A percentile compares a stretch with the other conserved stretches of the same genome.
These are phyloP conservation scores for Hypolimnas misippus DNA, from an alignment of 2,888 invertebrate genomes.

Conservation along the genomic window DNA sequence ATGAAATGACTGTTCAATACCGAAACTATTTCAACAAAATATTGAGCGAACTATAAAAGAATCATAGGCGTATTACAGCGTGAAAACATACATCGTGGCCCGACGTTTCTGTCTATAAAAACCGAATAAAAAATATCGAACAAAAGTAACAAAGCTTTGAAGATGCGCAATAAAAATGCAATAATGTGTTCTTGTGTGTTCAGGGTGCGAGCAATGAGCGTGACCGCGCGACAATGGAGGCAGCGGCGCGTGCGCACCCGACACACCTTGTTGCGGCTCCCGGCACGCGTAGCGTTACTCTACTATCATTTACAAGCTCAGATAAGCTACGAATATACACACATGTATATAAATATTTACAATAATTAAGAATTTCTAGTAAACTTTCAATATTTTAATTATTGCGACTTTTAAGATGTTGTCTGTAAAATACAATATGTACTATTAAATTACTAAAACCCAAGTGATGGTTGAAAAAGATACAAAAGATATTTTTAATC, in stretches of 20 bases:
- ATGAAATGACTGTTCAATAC: conserved; percentile 24
- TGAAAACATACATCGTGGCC: conserved; percentile 78
- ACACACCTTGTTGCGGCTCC: conserved; percentile 63
- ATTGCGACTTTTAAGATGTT: background rate
- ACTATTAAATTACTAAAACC: too few relatives aligned
- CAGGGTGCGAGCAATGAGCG: conserved; percentile 65
- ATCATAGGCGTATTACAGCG: conserved; percentile 70
- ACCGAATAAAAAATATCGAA: conserved; percentile 68
- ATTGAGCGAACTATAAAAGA: conserved; percentile 56
- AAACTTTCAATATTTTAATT: background rate
- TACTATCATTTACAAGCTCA: conserved; percentile 18
- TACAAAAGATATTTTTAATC: too few relatives aligned
- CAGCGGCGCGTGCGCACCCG: conserved; percentile 72
- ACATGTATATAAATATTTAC: conserved; percentile 9
- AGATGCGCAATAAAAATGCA: conserved; percentile 82
- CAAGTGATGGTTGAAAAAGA: too few relatives aligned
- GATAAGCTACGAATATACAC: background rate
- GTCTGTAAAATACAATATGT: background rate
- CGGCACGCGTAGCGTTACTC: conserved; percentile 34
- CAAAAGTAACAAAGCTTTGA: conserved; percentile 78
- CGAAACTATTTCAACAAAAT: conserved; percentile 33
- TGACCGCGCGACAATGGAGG: conserved; percentile 74
- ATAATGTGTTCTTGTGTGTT: conserved; percentile 71
- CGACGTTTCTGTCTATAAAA: conserved; percentile 72
- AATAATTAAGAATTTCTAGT: background rate